Conservation (phyloP, 2,113 vertebrate genomes). For the Engystomops pustulosus region DNA sequence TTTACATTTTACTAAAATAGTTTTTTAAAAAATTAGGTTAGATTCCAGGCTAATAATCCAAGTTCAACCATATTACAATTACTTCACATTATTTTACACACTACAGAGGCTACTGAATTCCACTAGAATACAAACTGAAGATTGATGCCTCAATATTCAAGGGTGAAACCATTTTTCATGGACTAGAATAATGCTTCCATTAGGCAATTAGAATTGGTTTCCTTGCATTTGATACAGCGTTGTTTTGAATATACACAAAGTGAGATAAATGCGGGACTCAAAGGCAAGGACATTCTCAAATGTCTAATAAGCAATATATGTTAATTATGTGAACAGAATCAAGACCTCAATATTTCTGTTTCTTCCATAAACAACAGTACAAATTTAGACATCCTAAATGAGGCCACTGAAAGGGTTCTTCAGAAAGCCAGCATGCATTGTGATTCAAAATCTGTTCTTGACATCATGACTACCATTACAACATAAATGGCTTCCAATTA, state of each 20-base stretch:
- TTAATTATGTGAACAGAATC: constrained; percentile 1
- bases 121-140: not conserved
- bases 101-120: not conserved
- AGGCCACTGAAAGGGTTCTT: too few species aligned
- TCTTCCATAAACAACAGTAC: too few species aligned
- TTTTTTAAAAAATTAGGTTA: too few species aligned
- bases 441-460: too few species aligned
- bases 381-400: too few species aligned
- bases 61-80: not conserved
- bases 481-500: too few species aligned
- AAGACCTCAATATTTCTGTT: not conserved
- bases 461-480: too few species aligned
- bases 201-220: constrained; percentile 4
- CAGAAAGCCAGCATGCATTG: too few species aligned
- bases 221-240: not conserved
- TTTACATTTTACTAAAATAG: too few species aligned
- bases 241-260: constrained; percentile 4
- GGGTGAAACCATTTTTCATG: not conserved
- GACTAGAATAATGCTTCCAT: constrained; percentile 12
- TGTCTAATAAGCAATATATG: constrained; percentile 18
- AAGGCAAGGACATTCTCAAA: not conserved
- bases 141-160: not conserved
- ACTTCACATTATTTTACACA: not conserved
- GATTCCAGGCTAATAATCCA: too few species aligned
- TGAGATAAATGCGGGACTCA: not conserved